Evolutionary conservation across 1,140 invertebrate species (phyloP).

Genomic region (Pogonognathellus flavescens): DNA sequence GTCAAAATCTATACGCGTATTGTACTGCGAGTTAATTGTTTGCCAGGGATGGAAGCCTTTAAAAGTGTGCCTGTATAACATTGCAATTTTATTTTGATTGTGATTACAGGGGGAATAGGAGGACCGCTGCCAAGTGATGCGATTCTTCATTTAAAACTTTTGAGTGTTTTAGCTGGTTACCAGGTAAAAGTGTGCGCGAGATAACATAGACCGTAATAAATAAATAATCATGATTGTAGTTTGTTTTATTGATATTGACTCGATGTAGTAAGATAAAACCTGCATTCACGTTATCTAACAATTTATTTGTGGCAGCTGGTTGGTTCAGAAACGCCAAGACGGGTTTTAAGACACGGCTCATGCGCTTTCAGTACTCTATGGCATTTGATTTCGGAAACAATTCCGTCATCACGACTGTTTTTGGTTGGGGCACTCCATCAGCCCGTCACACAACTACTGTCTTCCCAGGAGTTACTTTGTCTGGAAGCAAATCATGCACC

Average conservation of each 20-base stretch:
- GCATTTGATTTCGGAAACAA: constrained; percentile 89
- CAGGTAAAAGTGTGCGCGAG: too few species aligned
- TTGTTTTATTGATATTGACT: too few species aligned
- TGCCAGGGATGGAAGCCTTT: too few species aligned
- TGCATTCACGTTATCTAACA: too few species aligned
- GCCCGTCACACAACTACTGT: constrained; percentile 90
- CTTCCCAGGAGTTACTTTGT: constrained; percentile 61
- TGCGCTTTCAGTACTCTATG: constrained; percentile 93
- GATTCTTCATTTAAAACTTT: constrained; percentile 63
- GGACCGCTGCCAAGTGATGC: constrained; percentile 63
- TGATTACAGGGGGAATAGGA: constrained; percentile 63
- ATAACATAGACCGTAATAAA: too few species aligned
- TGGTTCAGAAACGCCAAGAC: constrained; percentile 68
- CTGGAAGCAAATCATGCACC: constrained; percentile 56
- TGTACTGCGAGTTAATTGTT: too few species aligned
- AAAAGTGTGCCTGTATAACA: too few species aligned
- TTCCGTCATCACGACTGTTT: constrained; percentile 92
- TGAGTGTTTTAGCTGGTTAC: constrained; percentile 67
- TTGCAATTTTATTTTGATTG: too few species aligned
- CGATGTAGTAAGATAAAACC: too few species aligned
- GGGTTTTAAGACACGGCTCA: constrained; percentile 84
- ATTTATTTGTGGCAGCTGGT: constrained; percentile 60
- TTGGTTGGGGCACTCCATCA: constrained; percentile 91
- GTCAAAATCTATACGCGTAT: too few species aligned
- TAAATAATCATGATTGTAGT: too few species aligned